These are phyloP conservation scores for Amyelois transitella DNA, from an alignment of 1,140 invertebrate species.

Conservation along the genomic window DNA sequence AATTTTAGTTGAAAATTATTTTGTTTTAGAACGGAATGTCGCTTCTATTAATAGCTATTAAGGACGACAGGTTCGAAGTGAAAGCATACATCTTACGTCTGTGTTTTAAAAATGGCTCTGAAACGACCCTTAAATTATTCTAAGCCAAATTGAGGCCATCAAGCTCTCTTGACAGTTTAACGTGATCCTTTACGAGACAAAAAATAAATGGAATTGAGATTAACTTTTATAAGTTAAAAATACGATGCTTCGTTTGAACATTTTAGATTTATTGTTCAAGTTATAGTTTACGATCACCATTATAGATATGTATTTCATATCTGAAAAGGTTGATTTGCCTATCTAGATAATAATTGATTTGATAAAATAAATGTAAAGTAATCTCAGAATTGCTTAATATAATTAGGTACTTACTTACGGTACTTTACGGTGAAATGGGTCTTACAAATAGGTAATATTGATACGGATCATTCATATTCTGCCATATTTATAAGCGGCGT, in stretches of 20 bases:
- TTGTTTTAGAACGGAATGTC: slow-evolving; percentile 15
- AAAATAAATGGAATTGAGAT: slow-evolving; percentile 15
- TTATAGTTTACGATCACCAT: too few relatives aligned
- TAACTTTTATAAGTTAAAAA: neutral
- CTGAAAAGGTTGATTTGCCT: too few relatives aligned
- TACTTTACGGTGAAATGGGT: too few relatives aligned
- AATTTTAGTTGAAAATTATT: neutral
- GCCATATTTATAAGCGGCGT: too few relatives aligned
- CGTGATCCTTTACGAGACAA: slow-evolving; percentile 17
- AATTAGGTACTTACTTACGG: too few relatives aligned
- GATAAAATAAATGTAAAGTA: too few relatives aligned
- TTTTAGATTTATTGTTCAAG: neutral
- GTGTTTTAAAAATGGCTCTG: slow-evolving; percentile 5
- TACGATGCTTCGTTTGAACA: neutral
- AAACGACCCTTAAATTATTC: slow-evolving; percentile 15
- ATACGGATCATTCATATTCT: too few relatives aligned
- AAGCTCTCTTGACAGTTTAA: slow-evolving; percentile 21
- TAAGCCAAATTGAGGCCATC: slow-evolving; percentile 23
- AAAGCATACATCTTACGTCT: slow-evolving; percentile 7
- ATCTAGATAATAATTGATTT: too few relatives aligned
- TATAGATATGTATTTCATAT: too few relatives aligned
- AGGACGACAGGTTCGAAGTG: slow-evolving; percentile 13
- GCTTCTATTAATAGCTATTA: slow-evolving; percentile 20
- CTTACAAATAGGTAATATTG: too few relatives aligned
- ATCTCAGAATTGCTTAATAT: too few relatives aligned